phyloP scores from a whole-genome alignment of 2,888 invertebrate species.

The Meteorus cinctellus region DNA sequence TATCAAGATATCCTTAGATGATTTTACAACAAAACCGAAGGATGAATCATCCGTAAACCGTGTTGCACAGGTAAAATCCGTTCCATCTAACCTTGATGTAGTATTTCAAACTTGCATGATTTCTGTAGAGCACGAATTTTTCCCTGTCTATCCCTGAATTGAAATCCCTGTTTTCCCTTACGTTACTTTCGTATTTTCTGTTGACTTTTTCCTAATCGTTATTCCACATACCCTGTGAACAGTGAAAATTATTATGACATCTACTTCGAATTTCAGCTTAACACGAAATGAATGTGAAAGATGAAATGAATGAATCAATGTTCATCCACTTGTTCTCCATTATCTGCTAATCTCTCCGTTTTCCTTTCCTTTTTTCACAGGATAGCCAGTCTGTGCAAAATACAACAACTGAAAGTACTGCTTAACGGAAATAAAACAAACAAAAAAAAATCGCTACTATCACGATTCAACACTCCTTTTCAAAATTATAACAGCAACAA shows the following conservation, averaged over 20 bases:
- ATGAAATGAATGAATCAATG: neutral
- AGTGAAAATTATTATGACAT: neutral
- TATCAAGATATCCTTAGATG: no score
- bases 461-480: constrained; percentile 47
- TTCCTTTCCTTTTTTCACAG: constrained; percentile 62
- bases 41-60: no score
- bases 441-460: constrained; percentile 42
- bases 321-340: neutral
- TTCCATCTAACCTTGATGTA: no score
- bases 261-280: neutral
- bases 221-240: no score
- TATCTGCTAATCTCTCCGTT: constrained; percentile 13
- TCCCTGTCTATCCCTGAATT: no score
- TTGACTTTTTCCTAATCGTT: neutral
- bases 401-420: constrained; percentile 78
- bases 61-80: no score
- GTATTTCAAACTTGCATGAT: no score
- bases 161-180: neutral
- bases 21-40: no score
- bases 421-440: constrained; percentile 69
- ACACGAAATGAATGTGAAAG: neutral
- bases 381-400: constrained; percentile 78
- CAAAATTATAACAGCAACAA: constrained; percentile 63
- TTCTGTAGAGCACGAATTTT: no score
- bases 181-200: neutral